A percentile compares a stretch with the other conserved stretches of the same genome.
Evolutionary conservation across 1,140 invertebrate species (phyloP).

Genomic region (Propsilocerus akamusi): DNA sequence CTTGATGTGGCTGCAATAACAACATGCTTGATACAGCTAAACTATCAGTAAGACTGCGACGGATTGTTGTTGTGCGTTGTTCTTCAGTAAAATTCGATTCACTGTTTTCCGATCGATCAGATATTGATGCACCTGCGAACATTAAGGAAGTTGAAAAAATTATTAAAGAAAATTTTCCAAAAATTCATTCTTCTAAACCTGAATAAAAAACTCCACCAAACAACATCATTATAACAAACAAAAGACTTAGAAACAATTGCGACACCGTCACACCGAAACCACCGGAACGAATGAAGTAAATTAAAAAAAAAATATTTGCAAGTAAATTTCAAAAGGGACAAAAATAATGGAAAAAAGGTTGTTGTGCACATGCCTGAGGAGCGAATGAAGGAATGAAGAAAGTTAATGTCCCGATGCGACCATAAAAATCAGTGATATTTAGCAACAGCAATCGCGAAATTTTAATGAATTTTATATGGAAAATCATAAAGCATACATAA

Average conservation of each 20-base stretch:
- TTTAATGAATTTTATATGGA: not conserved
- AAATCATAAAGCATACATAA: too few relatives aligned
- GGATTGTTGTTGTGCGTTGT: not conserved
- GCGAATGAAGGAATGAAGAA: not conserved
- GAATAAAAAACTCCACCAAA: too few relatives aligned
- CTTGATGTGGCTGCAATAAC: conserved; percentile 22
- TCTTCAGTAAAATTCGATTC: not conserved
- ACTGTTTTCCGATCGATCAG: not conserved
- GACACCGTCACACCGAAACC: not conserved
- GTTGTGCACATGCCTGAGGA: not conserved
- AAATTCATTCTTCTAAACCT: not conserved
- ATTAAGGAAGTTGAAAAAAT: not conserved
- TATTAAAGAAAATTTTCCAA: not conserved
- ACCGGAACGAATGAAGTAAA: not conserved
- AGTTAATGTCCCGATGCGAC: not conserved
- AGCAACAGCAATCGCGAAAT: not conserved
- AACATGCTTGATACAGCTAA: conserved; percentile 23
- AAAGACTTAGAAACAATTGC: not conserved
- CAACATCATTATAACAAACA: not conserved
- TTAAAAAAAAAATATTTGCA: not conserved
- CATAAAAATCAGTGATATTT: conserved; percentile 3
- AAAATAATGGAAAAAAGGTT: not conserved
- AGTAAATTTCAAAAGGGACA: not conserved
- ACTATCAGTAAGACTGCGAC: conserved; percentile 8
- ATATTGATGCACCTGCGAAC: conserved; percentile 1